Evolutionary conservation across 2,113 vertebrate genomes (phyloP).

Genomic region (Bostrychus sinensis): DNA sequence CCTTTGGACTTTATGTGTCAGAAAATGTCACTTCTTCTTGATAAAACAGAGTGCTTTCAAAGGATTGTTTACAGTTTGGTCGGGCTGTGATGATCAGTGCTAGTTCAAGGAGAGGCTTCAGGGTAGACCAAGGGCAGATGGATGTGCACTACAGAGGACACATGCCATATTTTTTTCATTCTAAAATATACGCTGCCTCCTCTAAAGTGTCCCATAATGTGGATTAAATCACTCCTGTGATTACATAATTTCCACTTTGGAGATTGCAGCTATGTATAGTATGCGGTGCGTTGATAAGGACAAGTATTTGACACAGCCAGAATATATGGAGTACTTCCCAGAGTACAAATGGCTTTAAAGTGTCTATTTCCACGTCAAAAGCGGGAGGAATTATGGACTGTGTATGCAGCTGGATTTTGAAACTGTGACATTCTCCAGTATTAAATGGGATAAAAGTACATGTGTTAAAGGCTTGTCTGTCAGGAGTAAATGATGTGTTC

Average conservation of each 20-base stretch:
- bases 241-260: slow-evolving; percentile 60
- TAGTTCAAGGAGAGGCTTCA: slow-evolving; percentile 54
- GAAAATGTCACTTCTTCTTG: slow-evolving; percentile 26
- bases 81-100: slow-evolving; percentile 46
- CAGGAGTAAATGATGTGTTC: slow-evolving; percentile 64
- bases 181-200: slow-evolving; percentile 61
- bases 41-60: slow-evolving; percentile 39
- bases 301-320: slow-evolving; percentile 4
- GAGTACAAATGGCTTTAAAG: slow-evolving; percentile 7
- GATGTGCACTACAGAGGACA: slow-evolving; percentile 36
- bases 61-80: slow-evolving; percentile 46
- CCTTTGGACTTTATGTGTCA: slow-evolving; percentile 35
- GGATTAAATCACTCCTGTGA: slow-evolving; percentile 39
- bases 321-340: slow-evolving; percentile 2
- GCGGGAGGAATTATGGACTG: slow-evolving; percentile 31
- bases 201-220: slow-evolving; percentile 58
- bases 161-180: slow-evolving; percentile 67
- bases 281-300: slow-evolving; percentile 17
- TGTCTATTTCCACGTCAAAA: slow-evolving; percentile 38
- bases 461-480: slow-evolving; percentile 57
- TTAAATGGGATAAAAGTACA: slow-evolving; percentile 56
- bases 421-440: slow-evolving; percentile 50
- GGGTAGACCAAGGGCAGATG: slow-evolving; percentile 66
- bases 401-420: slow-evolving; percentile 41
- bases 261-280: slow-evolving; percentile 59